Base-by-base conservation (phyloP, 2,113 vertebrate genomes). In the Platichthys stellatus region DNA sequence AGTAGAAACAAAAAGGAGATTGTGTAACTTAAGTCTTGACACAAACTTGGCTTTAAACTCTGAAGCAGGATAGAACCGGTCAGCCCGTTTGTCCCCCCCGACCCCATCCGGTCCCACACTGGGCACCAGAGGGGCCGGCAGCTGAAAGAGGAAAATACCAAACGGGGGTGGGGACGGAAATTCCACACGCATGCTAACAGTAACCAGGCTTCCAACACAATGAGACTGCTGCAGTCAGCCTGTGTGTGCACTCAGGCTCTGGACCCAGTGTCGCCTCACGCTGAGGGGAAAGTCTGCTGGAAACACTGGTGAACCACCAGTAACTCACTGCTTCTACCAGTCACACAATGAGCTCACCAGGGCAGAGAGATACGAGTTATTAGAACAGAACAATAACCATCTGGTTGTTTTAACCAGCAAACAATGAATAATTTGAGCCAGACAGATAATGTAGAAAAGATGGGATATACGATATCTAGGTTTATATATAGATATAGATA, bases 181-280 rank as follows among this genome's bases (percentile, higher is more conserved):
- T 93, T 93, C 93, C 91, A 81, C 83, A 88, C 5, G 74, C 64
- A 74, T 82, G 71, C 14, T 6, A 89, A 87, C 85, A 84, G 86
- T 79, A 64, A 63, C 85, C 53, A 45, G 70, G 65, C 87, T 72
- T 69, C 69, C 5, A 12, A 40, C 54, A 94, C 90, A 93, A 94
- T 76, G 73, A 74, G 72, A 89, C 13, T 47, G 51, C 90, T 89
- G 86, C 80, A 21, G 90, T 93, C 90, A 93, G 92, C 87, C 78
- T 45, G 53, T 70, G 31, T 74, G 56, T 57, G 40, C 63, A 1
- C 17, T 49, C 15, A 2, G 57, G 49, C 68, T 45, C 23, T 11
- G 35, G 47, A 26, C n/a, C 65, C 54, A 67, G 40, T 3, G 23
- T 21, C 26, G 23, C 21, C 65, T 35, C 31, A 9, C 31, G 31